phyloP scores from a whole-genome alignment of 2,888 invertebrate species.

The Limnephilus marmoratus region DNA sequence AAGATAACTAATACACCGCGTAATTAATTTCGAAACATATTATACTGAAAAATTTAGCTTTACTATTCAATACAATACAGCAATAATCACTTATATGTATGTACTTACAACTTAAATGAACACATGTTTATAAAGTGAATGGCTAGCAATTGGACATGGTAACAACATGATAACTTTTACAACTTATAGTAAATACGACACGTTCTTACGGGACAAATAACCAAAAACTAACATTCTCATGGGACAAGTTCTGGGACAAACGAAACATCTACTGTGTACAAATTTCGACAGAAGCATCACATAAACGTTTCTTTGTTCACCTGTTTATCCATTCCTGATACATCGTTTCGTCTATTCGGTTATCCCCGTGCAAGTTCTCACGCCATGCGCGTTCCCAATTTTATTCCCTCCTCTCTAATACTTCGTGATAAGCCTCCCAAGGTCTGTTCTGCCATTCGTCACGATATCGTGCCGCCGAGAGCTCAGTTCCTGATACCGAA shows the following conservation, averaged over 20 bases:
- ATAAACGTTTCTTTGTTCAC: neutral
- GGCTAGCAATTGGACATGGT: no score
- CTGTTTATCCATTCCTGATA: neutral
- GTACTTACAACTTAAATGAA: no score
- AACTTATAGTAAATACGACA: no score
- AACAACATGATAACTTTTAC: no score
- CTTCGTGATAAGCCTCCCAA: neutral
- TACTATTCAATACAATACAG: no score
- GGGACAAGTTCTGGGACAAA: neutral
- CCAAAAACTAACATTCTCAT: neutral
- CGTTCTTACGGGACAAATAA: no score
- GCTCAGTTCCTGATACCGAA: constrained; percentile 2
- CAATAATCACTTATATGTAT: no score
- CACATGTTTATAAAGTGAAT: no score
- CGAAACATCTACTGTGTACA: neutral
- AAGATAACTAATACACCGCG: no score
- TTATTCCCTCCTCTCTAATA: neutral
- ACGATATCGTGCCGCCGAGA: neutral
- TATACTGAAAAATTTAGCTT: no score
- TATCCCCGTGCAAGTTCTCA: neutral
- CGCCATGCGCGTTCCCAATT: neutral
- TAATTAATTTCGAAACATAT: no score
- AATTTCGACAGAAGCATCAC: neutral
- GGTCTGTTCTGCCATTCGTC: neutral
- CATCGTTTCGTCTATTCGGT: neutral